phyloP scores from a whole-genome alignment of 2,113 vertebrate genomes.

The Scortum barcoo region DNA sequence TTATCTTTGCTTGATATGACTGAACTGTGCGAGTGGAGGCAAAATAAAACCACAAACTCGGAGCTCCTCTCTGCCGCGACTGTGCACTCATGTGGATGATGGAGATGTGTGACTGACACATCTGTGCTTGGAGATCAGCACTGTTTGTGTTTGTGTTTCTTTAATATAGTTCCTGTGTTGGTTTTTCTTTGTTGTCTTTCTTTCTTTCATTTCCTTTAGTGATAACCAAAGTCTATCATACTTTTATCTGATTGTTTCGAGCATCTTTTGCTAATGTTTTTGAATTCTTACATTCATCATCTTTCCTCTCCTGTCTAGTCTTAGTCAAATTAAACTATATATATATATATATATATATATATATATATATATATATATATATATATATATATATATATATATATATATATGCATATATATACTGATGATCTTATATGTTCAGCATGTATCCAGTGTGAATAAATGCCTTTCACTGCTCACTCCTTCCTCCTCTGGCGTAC shows the following conservation, averaged over 20 bases:
- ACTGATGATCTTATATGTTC: too few species aligned
- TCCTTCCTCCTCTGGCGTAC: not conserved
- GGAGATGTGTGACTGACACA: constrained; percentile 19
- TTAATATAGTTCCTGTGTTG: not conserved
- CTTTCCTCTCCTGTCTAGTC: too few species aligned
- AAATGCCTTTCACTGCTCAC: not conserved
- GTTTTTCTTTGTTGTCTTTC: not conserved
- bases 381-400: too few species aligned
- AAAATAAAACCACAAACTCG: constrained; percentile 4
- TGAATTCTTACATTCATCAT: too few species aligned
- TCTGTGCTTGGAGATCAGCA: constrained; percentile 8
- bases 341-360: too few species aligned
- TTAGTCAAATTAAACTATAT: too few species aligned
- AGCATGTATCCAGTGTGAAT: too few species aligned
- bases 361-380: too few species aligned
- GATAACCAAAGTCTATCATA: too few species aligned
- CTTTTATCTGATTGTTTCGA: not conserved
- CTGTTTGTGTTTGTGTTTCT: not conserved
- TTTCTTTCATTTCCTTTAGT: too few species aligned
- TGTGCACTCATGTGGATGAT: constrained; percentile 16
- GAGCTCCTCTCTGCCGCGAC: not conserved
- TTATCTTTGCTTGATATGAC: constrained; percentile 47
- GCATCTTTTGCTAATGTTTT: too few species aligned
- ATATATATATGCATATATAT: too few species aligned
- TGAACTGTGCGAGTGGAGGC: constrained; percentile 14